Base-by-base conservation (phyloP, 2,113 vertebrate species). In the Ursus arctos region DNA sequence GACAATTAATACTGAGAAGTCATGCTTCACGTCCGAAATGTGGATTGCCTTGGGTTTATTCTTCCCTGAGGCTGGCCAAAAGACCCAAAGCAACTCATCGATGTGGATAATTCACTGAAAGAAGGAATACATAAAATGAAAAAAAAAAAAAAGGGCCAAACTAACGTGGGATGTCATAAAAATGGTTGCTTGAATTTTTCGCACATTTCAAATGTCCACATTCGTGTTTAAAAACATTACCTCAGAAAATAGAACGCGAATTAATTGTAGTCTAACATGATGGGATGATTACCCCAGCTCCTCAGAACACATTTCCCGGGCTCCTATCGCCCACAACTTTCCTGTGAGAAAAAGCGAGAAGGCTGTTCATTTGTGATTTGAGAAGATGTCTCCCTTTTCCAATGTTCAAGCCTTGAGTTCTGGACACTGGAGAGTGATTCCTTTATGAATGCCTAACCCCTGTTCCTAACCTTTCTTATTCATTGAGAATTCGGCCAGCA, bases 71-170 rank as follows among this genome's bases (percentile, higher is more conserved):
- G 43, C 36, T 74, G 33, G 57, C 51, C 94, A 87, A 40, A 86
- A 74, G 83, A 22, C 16, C 22, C 19, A 71, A 95, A 92, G 36
- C 87, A 71, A 10, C 67, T 96, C 74, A 80, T 69, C 87, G 11
- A 84, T 77, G 61, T 67, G 84, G 90, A 91, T 28, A 55, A 43
- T 65, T 76, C 59, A 8, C 21, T 2, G 14, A 92, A 95, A 93
- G 43, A 74, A 57, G 51, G 4, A 77, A 71, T 92, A 8, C 19
- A 4, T 86, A 67, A 69, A 93, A 57, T 21, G 43, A 31, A 49
- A 61, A 36, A 36, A 36, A 36, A 82, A 47, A 10, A 14, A 4
- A n/a, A 22, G 0, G 0, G 4, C 5, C 72, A 55, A 94, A 69
- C 57, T 69, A 91, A 93, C 11, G 31, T 19, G 55, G 33, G 55